Evolutionary conservation across 2,888 invertebrate species (phyloP).

Genomic region (Diarsia dahlii): DNA sequence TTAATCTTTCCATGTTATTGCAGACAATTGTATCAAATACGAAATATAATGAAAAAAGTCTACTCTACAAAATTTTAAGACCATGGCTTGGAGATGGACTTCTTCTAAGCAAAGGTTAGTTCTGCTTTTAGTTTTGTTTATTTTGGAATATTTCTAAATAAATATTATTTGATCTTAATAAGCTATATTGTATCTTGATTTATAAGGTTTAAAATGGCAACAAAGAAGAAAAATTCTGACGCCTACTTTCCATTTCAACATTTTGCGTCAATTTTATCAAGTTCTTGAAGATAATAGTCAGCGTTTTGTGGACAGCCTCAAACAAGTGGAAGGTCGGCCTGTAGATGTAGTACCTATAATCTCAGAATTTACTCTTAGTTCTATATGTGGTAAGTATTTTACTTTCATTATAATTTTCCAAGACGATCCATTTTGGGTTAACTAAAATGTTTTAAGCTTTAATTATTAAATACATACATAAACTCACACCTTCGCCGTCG

Average conservation of each 20-base stretch:
- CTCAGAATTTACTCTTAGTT: constrained; percentile 90
- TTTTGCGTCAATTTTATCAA: constrained; percentile 85
- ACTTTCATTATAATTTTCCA: neutral
- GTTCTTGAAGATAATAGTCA: constrained; percentile 85
- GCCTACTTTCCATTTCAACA: constrained; percentile 92
- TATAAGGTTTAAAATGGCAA: constrained; percentile 91
- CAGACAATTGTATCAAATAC: constrained; percentile 87
- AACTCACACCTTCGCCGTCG: neutral
- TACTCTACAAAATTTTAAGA: constrained; percentile 83
- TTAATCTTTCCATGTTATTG: constrained; percentile 33
- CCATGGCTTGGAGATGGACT: constrained; percentile 90
- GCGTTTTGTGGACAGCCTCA: constrained; percentile 79
- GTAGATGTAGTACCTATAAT: constrained; percentile 90
- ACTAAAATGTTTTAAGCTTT: neutral
- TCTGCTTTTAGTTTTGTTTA: neutral
- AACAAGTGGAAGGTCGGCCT: constrained; percentile 69
- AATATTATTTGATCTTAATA: neutral
- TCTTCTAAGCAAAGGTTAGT: constrained; percentile 83
- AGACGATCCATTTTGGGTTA: neutral
- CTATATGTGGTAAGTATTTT: constrained; percentile 91
- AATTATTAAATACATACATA: neutral
- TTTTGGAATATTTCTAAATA: neutral
- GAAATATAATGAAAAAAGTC: constrained; percentile 88
- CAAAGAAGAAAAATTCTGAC: constrained; percentile 91
- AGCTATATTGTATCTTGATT: neutral